A percentile compares a stretch with the other conserved stretches of the same genome.
phyloP scores from a whole-genome alignment of 2,888 invertebrate species.

The Zygaena filipendulae region DNA sequence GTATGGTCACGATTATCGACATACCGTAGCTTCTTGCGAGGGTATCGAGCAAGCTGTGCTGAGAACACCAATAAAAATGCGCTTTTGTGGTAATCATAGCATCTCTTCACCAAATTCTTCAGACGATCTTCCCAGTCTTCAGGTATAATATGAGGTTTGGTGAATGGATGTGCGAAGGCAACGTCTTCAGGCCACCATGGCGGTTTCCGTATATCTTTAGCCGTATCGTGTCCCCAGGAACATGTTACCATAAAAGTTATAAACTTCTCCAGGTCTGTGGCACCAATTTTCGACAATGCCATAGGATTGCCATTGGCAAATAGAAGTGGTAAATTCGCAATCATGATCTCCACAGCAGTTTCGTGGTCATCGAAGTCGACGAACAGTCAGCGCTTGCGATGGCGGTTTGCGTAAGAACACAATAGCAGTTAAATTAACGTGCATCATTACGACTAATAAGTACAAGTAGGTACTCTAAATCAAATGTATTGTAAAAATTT shows the following conservation, averaged over 20 bases:
- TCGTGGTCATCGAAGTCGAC: conserved; percentile 55
- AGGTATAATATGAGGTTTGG: conserved; percentile 52
- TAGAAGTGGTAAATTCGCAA: conserved; percentile 78
- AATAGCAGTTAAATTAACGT: conserved; percentile 49
- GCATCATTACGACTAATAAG: not conserved
- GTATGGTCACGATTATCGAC: conserved; percentile 79
- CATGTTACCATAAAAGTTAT: conserved; percentile 82
- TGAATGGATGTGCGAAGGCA: conserved; percentile 72
- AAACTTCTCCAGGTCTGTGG: conserved; percentile 74
- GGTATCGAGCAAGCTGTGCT: conserved; percentile 73
- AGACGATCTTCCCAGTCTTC: conserved; percentile 71
- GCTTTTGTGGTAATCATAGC: conserved; percentile 79
- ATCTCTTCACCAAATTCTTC: conserved; percentile 73
- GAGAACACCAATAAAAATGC: conserved; percentile 77
- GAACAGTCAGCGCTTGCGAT: conserved; percentile 49
- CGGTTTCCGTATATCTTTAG: conserved; percentile 68
- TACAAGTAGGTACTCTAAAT: no score
- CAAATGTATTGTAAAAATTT: no score
- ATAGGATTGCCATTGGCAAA: conserved; percentile 79
- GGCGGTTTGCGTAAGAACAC: conserved; percentile 32
- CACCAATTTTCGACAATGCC: conserved; percentile 71
- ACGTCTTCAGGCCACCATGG: conserved; percentile 79
- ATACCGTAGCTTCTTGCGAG: conserved; percentile 72
- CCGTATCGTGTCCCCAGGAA: conserved; percentile 74
- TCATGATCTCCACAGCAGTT: conserved; percentile 64